These are phyloP conservation scores for Xylota sylvarum DNA, from an alignment of 2,888 invertebrate genomes.

Conservation along the genomic window DNA sequence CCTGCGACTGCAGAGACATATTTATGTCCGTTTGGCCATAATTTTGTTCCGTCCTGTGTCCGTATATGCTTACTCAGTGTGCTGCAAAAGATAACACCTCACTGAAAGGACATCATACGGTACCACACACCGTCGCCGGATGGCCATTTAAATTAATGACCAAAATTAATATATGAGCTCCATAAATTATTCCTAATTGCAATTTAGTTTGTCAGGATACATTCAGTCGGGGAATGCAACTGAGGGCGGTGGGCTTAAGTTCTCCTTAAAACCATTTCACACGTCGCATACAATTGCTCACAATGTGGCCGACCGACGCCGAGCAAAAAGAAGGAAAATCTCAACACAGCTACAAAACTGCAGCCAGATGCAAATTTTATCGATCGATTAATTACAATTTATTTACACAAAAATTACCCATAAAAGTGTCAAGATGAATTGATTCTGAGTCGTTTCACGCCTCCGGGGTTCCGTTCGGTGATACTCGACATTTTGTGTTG, in stretches of 20 bases:
- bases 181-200: conserved; percentile 77
- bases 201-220: conserved; percentile 75
- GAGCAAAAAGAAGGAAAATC: conserved; percentile 11
- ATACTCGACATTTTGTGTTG: conserved; percentile 21
- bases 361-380: conserved; percentile 76
- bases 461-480: conserved; percentile 57
- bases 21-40: conserved; percentile 71
- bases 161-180: conserved; percentile 75
- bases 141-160: conserved; percentile 76
- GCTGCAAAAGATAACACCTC: conserved; percentile 60
- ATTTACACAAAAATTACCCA: conserved; percentile 77
- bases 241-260: conserved; percentile 26
- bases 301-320: conserved; percentile 5
- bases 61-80: conserved; percentile 1
- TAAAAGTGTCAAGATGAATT: conserved; percentile 77
- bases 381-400: conserved; percentile 77
- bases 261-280: conserved; percentile 44
- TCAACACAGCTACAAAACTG: conserved; percentile 14
- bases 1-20: conserved; percentile 65
- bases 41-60: conserved; percentile 60
- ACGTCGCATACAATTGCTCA: conserved; percentile 18
- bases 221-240: conserved; percentile 41
- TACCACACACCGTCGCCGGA: conserved; percentile 55
- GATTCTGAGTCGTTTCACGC: conserved; percentile 76
- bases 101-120: conserved; percentile 40